phyloP scores from a whole-genome alignment of 2,888 invertebrate genomes.

The Altica lythri region DNA sequence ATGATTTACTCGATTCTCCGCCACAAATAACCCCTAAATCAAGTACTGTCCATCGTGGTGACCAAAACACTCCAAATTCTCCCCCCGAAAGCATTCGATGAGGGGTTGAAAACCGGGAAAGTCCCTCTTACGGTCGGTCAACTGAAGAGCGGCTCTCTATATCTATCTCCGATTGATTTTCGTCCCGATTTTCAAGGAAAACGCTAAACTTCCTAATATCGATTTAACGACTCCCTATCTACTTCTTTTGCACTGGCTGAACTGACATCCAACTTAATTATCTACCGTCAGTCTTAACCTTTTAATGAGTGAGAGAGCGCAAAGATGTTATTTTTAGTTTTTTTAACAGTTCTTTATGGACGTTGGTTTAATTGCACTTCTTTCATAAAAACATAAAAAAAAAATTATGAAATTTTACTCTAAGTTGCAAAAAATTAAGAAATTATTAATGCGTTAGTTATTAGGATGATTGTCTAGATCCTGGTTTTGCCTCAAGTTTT shows the following conservation, averaged over 20 bases:
- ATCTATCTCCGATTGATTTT: slow-evolving; percentile 29
- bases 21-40: slow-evolving; percentile 14
- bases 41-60: slow-evolving; percentile 6
- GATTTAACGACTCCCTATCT: not conserved
- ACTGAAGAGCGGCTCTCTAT: slow-evolving; percentile 24
- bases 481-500: too few relatives aligned
- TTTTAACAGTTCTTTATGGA: slow-evolving; percentile 1
- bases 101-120: too few relatives aligned
- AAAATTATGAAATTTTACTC: too few relatives aligned
- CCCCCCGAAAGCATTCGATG: slow-evolving; percentile 3
- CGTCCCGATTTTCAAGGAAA: slow-evolving; percentile 19
- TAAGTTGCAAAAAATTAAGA: too few relatives aligned
- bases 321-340: slow-evolving; percentile 17
- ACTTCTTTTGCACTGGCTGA: not conserved
- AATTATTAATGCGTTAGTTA: too few relatives aligned
- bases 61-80: slow-evolving; percentile 9
- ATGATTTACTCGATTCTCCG: slow-evolving; percentile 9
- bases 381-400: too few relatives aligned
- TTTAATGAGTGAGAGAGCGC: slow-evolving; percentile 10
- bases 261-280: slow-evolving; percentile 21
- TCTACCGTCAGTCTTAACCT: slow-evolving; percentile 20
- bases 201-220: slow-evolving; percentile 6
- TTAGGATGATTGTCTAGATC: too few relatives aligned
- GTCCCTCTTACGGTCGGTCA: slow-evolving; percentile 23
- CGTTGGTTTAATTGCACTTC: slow-evolving; percentile 10